Evolutionary conservation across 2,888 invertebrate genomes (phyloP).

Genomic region (Nymphalis c-album): DNA sequence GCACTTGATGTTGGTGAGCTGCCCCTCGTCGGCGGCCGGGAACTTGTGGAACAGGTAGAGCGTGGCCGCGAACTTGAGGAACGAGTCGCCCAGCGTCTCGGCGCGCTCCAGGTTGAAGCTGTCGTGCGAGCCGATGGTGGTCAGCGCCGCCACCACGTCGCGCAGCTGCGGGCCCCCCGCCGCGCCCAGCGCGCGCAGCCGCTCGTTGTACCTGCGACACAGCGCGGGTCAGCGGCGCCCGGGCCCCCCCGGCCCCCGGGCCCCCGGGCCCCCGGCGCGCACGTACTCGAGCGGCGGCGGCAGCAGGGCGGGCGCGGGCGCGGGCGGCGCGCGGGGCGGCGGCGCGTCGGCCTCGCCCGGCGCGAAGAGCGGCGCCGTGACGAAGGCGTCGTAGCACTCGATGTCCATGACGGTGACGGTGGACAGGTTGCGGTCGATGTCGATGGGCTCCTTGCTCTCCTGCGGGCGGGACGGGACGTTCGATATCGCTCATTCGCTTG

Average conservation of each 20-base stretch:
- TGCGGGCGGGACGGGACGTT: constrained; percentile 35
- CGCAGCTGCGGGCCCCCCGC: constrained; percentile 72
- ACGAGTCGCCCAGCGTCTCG: constrained; percentile 95
- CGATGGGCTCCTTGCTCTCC: constrained; percentile 83
- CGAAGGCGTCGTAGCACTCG: constrained; percentile 85
- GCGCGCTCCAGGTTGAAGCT: constrained; percentile 89
- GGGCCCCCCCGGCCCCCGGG: constrained; percentile 7
- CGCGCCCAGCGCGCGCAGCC: constrained; percentile 46
- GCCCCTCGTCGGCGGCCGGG: constrained; percentile 87
- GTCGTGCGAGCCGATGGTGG: constrained; percentile 87
- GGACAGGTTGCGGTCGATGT: constrained; percentile 83
- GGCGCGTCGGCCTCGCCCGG: neutral
- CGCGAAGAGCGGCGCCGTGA: constrained; percentile 49
- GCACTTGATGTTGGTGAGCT: constrained; percentile 87
- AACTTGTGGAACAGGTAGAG: constrained; percentile 87
- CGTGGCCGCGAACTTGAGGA: constrained; percentile 89
- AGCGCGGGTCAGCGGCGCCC: constrained; percentile 36
- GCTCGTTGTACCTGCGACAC: constrained; percentile 59
- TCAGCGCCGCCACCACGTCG: constrained; percentile 83
- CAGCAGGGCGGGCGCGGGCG: constrained; percentile 45
- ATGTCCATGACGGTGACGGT: constrained; percentile 84
- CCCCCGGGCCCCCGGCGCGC: neutral
- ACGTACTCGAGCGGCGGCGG: constrained; percentile 58
- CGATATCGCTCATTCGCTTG: too few species aligned
- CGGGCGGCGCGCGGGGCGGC: constrained; percentile 13